Base-by-base conservation (phyloP, 2,113 vertebrate genomes). In the Phyllostomus discolor region DNA sequence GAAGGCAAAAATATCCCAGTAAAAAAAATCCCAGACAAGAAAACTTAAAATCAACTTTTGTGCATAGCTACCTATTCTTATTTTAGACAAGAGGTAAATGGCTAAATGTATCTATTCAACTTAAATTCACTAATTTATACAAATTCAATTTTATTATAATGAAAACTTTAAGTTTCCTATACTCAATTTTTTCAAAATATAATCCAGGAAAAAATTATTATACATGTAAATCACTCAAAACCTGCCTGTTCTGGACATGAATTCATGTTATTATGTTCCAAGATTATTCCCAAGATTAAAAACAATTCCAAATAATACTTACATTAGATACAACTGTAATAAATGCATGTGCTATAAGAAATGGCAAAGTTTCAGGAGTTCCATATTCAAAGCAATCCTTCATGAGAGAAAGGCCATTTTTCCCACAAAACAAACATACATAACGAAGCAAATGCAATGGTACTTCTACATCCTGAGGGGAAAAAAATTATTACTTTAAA, bases 271-370 rank as follows among this genome's bases (percentile, higher is more conserved):
- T 16, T 90, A 43, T 62, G 59, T 62, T 10, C 59, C 59, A 62
- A 62, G 59, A 69, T 15, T 50, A 8, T 33, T 79, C 41, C 59
- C 48, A 96, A 90, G 50, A 73, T 73, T 62, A 95, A 91, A 92
- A 52, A 11, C 31, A 97, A 84, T 17, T 67, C 26, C 10, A 92
- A 95, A 50, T 2, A 88, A 95, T 96, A 99, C 99, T 99, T 98
- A 99, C 99, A 94, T 99, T 99, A 96, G 99, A 99, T 94, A 99
- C 99, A 97, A 99, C 99, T 95, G 99, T 99, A 98, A 99, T 99
- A 98, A 99, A 99, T 38, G 99, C 99, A 94, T 99, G 99, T 88
- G 99, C 99, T 98, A 99, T 99, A 91, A 99, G 98, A 98, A 99
- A 99, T 2, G 99, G 99, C 95, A 99, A 99, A 33, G 99, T 99